Percentiles rank a stretch among this genome's conserved stretches.
phyloP scores from a whole-genome alignment of 2,113 vertebrate species.

The Actenoides lindsayi region DNA sequence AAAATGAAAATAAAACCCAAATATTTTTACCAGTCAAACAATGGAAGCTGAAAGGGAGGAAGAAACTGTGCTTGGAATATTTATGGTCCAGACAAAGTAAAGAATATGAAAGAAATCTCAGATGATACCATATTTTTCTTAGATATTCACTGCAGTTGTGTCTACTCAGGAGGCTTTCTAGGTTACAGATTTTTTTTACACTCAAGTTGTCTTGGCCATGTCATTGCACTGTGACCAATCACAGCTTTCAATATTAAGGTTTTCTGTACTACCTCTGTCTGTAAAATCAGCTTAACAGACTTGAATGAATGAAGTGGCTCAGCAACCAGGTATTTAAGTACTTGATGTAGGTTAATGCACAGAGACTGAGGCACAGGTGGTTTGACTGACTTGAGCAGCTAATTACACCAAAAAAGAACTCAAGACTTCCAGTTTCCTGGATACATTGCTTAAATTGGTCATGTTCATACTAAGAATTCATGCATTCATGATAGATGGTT shows the following conservation, averaged over 20 bases:
- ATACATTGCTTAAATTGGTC: neutral
- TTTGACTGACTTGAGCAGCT: neutral
- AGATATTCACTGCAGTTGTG: neutral
- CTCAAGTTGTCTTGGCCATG: neutral
- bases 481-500: neutral
- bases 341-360: neutral
- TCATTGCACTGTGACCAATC: neutral
- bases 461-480: neutral
- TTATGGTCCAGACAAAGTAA: neutral
- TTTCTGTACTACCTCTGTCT: neutral
- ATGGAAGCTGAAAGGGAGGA: neutral
- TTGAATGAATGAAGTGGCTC: neutral
- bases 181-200: fast-evolving
- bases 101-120: neutral
- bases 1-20: neutral
- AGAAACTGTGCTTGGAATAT: neutral
- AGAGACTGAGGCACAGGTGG: neutral
- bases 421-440: neutral
- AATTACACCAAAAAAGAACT: neutral
- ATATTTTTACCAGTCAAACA: neutral
- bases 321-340: neutral
- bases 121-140: neutral
- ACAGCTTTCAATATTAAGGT: neutral
- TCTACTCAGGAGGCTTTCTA: neutral
- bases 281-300: neutral